phyloP scores from a whole-genome alignment of 2,113 vertebrate genomes.

The Mungos mungo region DNA sequence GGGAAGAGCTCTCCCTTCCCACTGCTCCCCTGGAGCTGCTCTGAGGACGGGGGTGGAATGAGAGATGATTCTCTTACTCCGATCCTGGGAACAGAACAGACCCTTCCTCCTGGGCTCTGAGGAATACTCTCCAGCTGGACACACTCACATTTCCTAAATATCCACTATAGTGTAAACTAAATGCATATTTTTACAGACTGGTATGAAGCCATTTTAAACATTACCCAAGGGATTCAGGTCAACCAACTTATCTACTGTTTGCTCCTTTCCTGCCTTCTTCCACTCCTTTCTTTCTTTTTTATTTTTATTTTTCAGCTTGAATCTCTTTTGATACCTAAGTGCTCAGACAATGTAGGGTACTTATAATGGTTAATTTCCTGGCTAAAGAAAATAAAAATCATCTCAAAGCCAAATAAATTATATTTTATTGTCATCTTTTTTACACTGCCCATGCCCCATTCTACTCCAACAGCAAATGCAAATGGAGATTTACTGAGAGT shows the following conservation, averaged over 20 bases:
- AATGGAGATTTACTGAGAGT: background rate
- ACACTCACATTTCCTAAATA: background rate
- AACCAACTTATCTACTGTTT: background rate
- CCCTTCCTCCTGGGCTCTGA: too few species aligned
- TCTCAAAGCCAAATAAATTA: background rate
- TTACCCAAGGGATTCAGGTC: background rate
- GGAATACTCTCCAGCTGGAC: too few species aligned
- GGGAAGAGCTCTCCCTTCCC: background rate
- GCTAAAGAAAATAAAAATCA: slow-evolving; percentile 42
- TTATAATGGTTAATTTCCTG: background rate
- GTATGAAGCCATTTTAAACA: background rate
- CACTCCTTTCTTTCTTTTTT: background rate
- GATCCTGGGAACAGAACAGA: background rate
- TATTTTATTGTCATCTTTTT: background rate
- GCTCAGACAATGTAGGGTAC: background rate
- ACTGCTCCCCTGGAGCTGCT: background rate
- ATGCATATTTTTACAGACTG: background rate
- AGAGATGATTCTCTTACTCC: background rate
- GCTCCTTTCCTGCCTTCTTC: background rate
- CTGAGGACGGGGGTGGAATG: background rate
- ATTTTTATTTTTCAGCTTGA: background rate
- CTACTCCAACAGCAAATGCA: background rate
- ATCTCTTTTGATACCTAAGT: background rate
- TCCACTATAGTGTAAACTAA: background rate
- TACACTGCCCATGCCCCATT: background rate